A percentile compares a stretch with the other conserved stretches of the same genome.
phyloP scores from a whole-genome alignment of 2,888 invertebrate species.

The Lycaena phlaeas region DNA sequence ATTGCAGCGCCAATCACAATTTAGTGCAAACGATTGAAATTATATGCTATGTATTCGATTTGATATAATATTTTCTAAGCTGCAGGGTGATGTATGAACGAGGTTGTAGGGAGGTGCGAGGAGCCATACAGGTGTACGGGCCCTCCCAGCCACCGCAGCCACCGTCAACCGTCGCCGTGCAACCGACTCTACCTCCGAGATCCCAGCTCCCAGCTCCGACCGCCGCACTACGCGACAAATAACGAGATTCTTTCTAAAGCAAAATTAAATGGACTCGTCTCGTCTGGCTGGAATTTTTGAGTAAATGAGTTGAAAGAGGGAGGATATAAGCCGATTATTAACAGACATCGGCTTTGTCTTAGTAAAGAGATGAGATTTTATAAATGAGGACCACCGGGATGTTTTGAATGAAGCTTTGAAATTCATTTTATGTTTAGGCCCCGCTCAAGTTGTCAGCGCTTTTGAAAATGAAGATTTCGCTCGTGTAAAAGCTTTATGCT shows the following conservation, averaged over 20 bases:
- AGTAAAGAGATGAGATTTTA: conserved; percentile 29
- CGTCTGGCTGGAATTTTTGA: conserved; percentile 26
- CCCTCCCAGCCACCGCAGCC: conserved; percentile 2
- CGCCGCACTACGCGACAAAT: conserved; percentile 16
- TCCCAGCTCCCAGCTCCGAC: neutral
- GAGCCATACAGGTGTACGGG: neutral
- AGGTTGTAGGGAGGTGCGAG: neutral
- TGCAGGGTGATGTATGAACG: neutral
- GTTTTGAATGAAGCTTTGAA: conserved; percentile 26
- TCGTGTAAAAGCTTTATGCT: neutral
- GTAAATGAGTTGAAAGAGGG: conserved; percentile 29
- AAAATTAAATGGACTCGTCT: conserved; percentile 28
- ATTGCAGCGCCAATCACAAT: too few species aligned
- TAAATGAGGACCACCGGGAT: conserved; percentile 22
- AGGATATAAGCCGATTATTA: conserved; percentile 49
- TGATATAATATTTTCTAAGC: too few species aligned
- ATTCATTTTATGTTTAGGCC: conserved; percentile 12
- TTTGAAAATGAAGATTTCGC: neutral
- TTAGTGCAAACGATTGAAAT: too few species aligned
- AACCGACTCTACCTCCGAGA: conserved; percentile 14
- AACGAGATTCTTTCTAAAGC: conserved; percentile 24
- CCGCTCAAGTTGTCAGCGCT: neutral
- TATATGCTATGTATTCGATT: too few species aligned
- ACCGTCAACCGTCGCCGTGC: conserved; percentile 8
- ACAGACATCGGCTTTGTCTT: conserved; percentile 36